These are phyloP conservation scores for Adrianichthys oophorus DNA, from an alignment of 2,797 vertebrate genomes.

Conservation along the genomic window DNA sequence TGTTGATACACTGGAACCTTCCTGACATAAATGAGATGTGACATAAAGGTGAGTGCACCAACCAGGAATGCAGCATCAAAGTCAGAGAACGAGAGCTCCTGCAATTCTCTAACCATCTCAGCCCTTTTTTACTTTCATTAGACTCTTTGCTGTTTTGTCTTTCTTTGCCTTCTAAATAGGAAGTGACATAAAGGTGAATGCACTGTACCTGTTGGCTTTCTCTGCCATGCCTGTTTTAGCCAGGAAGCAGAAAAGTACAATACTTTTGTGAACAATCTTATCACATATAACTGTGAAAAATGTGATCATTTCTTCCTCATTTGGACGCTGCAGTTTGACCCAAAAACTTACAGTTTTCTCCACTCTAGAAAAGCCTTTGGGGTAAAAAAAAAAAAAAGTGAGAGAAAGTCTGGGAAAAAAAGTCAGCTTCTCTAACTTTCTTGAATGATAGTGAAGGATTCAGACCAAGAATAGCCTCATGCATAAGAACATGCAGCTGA, in stretches of 20 bases:
- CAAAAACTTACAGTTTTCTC: no score
- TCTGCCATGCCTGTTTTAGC: slow-evolving; percentile 53
- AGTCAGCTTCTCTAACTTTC: not conserved
- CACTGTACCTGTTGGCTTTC: slow-evolving; percentile 48
- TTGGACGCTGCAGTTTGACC: no score
- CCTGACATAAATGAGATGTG: slow-evolving; percentile 64
- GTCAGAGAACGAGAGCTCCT: slow-evolving; percentile 1
- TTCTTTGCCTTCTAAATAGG: slow-evolving; percentile 36
- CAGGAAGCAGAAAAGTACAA: slow-evolving; percentile 7
- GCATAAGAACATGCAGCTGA: not conserved
- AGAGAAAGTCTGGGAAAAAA: no score
- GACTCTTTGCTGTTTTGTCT: slow-evolving; percentile 12
- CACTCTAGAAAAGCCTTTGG: no score
- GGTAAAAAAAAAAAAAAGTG: no score
- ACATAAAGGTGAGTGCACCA: slow-evolving; percentile 64
- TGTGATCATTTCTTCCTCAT: not conserved
- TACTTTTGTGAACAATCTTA: slow-evolving; percentile 5
- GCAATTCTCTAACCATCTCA: slow-evolving; percentile 7
- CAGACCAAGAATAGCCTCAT: not conserved
- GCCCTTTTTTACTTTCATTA: slow-evolving; percentile 4
- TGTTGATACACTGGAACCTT: slow-evolving; percentile 23
- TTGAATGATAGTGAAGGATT: no score
- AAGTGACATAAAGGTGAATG: slow-evolving; percentile 67
- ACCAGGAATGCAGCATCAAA: slow-evolving; percentile 14
- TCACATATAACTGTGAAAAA: not conserved